Evolutionary conservation across 2,797 vertebrate genomes (phyloP).

Genomic region (Australoheros facetus): DNA sequence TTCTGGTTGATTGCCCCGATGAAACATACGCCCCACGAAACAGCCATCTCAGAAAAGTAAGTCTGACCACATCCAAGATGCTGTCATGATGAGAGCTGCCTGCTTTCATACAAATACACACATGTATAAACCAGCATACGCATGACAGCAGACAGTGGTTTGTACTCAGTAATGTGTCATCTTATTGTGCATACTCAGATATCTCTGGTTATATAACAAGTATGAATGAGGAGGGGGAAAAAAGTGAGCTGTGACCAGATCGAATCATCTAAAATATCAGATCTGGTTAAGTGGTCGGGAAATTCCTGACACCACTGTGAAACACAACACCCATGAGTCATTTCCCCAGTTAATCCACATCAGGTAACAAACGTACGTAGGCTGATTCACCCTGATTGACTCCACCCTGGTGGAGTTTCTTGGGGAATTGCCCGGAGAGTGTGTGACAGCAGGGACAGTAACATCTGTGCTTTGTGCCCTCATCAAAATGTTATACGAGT

Average conservation of each 20-base stretch:
- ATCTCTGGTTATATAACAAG: background rate
- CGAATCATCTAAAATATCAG: conserved; percentile 32
- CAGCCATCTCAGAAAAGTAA: background rate
- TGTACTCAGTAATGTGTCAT: background rate
- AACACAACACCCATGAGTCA: conserved; percentile 38
- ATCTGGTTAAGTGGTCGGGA: conserved; percentile 59
- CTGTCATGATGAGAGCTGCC: background rate
- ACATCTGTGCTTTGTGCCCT: conserved; percentile 1
- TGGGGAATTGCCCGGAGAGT: conserved; percentile 36
- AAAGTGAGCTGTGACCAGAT: background rate
- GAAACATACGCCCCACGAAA: background rate
- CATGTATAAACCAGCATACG: background rate
- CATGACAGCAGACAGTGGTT: background rate
- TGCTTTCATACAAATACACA: background rate
- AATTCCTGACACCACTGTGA: conserved; percentile 47
- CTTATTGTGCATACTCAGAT: background rate
- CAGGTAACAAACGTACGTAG: conserved; percentile 51
- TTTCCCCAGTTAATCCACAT: conserved; percentile 48
- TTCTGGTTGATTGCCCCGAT: background rate
- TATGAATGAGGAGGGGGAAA: background rate
- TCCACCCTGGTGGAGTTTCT: conserved; percentile 41
- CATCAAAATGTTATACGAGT: conserved; percentile 2
- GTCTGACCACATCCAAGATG: background rate
- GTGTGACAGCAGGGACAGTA: background rate
- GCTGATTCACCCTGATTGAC: conserved; percentile 28